These are phyloP conservation scores for Phenganax stokvisi DNA, from an alignment of 92 coral and sea anemone genomes.

Conservation along the genomic window DNA sequence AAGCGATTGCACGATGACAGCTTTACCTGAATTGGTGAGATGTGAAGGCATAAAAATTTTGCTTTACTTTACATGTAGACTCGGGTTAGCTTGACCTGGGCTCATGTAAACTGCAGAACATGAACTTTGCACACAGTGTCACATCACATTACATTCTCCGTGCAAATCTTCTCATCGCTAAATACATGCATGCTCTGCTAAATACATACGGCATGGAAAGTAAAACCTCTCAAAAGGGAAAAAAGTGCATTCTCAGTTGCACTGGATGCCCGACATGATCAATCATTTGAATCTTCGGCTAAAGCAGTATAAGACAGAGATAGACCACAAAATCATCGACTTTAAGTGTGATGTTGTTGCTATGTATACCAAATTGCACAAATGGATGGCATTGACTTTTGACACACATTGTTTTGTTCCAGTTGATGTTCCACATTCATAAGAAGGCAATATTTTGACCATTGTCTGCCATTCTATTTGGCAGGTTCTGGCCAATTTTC, in stretches of 20 bases:
- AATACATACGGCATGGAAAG: background rate
- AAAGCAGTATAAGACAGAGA: conserved; percentile 38
- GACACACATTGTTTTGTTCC: conserved; percentile 44
- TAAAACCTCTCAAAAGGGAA: background rate
- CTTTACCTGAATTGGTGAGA: background rate
- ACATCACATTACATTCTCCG: background rate
- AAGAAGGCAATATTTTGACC: conserved; percentile 4
- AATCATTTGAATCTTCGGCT: conserved; percentile 10
- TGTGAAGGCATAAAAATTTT: conserved; percentile 1
- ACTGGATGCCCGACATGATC: conserved; percentile 7
- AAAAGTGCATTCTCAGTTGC: background rate
- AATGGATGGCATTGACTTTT: background rate
- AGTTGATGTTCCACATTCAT: conserved; percentile 29
- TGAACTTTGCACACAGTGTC: background rate
- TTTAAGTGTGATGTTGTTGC: conserved; percentile 44
- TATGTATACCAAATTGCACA: conserved; percentile 31
- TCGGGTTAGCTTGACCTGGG: conserved; percentile 1
- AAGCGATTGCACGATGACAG: too few species aligned
- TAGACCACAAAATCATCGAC: conserved; percentile 41
- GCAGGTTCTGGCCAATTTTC: background rate
- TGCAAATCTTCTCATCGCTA: background rate
- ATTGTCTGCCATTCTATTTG: conserved; percentile 4
- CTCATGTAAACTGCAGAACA: background rate
- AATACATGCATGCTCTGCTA: background rate
- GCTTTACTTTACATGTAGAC: background rate